These are phyloP conservation scores for Rhopilema esculentum DNA, from an alignment of 30 jellyfish, hydroid and myxozoan species.

Conservation along the genomic window DNA sequence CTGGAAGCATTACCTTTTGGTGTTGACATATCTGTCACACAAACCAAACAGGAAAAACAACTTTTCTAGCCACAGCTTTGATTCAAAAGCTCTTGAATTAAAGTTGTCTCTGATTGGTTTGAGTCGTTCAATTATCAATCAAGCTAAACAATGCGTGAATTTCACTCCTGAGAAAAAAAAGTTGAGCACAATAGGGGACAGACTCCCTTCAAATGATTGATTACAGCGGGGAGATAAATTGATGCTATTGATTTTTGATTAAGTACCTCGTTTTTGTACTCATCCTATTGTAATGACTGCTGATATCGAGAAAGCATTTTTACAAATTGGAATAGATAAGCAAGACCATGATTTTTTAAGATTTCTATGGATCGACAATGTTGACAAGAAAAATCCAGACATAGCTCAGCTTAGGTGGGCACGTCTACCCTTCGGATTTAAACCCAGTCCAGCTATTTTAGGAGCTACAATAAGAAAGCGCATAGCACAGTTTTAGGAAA, in stretches of 20 bases:
- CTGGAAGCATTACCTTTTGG: no score
- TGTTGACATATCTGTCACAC: no score
- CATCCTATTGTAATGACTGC: conserved; percentile 30
- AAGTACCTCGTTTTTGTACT: conserved; percentile 25
- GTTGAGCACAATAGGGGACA: no score
- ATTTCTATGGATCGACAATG: conserved; percentile 47
- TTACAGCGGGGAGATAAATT: conserved; percentile 28
- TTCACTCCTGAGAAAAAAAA: no score
- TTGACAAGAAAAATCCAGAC: conserved; percentile 6
- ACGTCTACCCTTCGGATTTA: conserved; percentile 14
- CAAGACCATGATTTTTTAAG: conserved; percentile 32
- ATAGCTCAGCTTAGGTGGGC: conserved; percentile 6
- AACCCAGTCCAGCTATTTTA: conserved; percentile 30
- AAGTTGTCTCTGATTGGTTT: no score
- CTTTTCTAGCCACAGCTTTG: conserved; percentile 25
- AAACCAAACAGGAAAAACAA: conserved; percentile 20
- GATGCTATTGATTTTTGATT: conserved; percentile 26
- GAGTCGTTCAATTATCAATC: no score
- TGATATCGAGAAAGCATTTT: conserved; percentile 13
- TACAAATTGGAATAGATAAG: not conserved
- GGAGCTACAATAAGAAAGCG: conserved; percentile 33
- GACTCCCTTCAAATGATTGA: conserved; percentile 22
- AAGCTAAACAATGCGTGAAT: no score
- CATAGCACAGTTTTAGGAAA: conserved; percentile 22
- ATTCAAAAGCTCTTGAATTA: no score